Base-by-base conservation (phyloP, 2,888 invertebrate species). In the Vannuccia rotundouncinata region DNA sequence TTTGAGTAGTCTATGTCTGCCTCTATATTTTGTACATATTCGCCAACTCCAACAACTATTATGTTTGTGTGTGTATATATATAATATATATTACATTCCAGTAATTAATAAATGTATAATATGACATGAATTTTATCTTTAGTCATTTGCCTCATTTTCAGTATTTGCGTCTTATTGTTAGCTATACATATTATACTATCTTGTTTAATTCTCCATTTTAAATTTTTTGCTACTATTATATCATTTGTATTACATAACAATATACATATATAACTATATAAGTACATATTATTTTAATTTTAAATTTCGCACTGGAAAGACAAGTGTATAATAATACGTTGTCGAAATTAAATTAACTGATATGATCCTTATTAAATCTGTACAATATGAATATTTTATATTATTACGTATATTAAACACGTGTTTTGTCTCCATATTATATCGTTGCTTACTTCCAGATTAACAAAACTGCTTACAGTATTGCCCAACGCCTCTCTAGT, bases 401-500 rank as follows among this genome's bases (percentile, higher is more conserved):
- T n/a, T n/a, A n/a, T n/a, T n/a, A n/a, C n/a, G n/a, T n/a, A n/a
- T n/a, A n/a, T n/a, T n/a, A n/a, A n/a, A n/a, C n/a, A n/a, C n/a
- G n/a, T 17, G 45, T 45, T 45, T 5, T 45, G 17, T 45, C 45
- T 45, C 17, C 17, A 17, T 13, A 17, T 5, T 45, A 45, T 45
- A 45, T 45, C 45, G 45, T 45, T 13, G 45, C 45, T 66, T 66
- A 27, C 66, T 66, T 66, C 66, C 66, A 66, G 66, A 66, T 66
- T 5, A 22, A 66, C 22, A 22, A 66, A 66, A 66, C 66, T 66
- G 66, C 66, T 66, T 66, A 66, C 22, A 22, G 66, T 66, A 66
- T 66, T 66, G 5, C 22, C 5, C 66, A 66, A 66, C 66, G 66
- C 66, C 66, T 66, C 66, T 66, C 66, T 66, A 66, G 66, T 66